Conservation (phyloP, 2,888 invertebrate genomes). For the Theristus sp. region DNA sequence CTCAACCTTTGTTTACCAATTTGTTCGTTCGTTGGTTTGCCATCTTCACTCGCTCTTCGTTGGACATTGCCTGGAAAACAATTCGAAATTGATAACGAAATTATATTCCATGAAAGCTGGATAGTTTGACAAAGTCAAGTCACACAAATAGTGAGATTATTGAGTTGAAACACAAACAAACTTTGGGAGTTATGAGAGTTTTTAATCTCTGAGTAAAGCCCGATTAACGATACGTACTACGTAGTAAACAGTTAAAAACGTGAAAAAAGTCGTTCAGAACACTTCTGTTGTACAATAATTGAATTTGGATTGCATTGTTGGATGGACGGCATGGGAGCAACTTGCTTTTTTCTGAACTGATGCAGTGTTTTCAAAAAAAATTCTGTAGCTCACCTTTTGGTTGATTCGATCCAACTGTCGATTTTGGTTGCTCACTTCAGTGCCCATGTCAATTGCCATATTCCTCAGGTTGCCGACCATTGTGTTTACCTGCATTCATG, state of each 20-base stretch:
- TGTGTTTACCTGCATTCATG: not conserved
- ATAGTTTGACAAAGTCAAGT: too few species aligned
- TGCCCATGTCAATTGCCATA: constrained; percentile 99
- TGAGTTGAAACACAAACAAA: too few species aligned
- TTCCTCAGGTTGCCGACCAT: constrained; percentile 37
- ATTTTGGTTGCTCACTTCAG: constrained; percentile 66
- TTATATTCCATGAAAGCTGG: too few species aligned
- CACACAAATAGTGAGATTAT: too few species aligned
- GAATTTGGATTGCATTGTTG: not conserved
- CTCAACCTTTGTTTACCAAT: constrained; percentile 37
- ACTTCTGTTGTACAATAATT: not conserved
- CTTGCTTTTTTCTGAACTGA: too few species aligned
- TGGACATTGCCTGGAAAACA: constrained; percentile 41
- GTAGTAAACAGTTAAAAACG: too few species aligned
- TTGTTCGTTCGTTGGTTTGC: constrained; percentile 92
- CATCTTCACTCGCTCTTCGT: constrained; percentile 83
- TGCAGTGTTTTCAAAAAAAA: not conserved
- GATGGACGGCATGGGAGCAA: too few species aligned
- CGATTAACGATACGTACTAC: too few species aligned
- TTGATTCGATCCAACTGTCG: constrained; percentile 90
- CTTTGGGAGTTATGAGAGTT: too few species aligned
- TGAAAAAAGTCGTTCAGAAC: too few species aligned
- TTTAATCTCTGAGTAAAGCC: too few species aligned
- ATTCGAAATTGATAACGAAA: too few species aligned
- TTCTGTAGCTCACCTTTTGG: constrained; percentile 52